Evolutionary conservation across 2,888 invertebrate genomes (phyloP).

Genomic region (Capitulum mitella): DNA sequence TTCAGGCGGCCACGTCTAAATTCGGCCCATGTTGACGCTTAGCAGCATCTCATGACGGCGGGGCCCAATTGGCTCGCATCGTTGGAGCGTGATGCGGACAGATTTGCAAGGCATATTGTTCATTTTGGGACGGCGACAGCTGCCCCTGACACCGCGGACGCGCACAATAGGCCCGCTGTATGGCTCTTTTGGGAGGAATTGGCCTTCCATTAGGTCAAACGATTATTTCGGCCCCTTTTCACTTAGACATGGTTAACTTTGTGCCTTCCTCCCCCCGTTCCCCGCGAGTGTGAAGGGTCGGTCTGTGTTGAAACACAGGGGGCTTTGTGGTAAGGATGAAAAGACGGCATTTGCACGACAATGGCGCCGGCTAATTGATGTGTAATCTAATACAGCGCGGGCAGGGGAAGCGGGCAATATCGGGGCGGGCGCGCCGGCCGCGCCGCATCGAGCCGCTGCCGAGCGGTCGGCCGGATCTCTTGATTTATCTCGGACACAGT

Average conservation of each 20-base stretch:
- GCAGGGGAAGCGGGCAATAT: slow-evolving; percentile 10
- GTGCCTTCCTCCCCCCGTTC: background rate
- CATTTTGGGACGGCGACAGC: slow-evolving; percentile 1
- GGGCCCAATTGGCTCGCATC: background rate
- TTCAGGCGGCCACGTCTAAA: too few species aligned
- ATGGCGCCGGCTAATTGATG: slow-evolving; percentile 20
- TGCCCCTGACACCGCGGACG: background rate
- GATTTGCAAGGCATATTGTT: slow-evolving; percentile 13
- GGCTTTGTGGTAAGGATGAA: slow-evolving; percentile 19
- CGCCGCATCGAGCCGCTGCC: background rate
- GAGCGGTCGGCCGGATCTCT: background rate
- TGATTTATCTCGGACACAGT: background rate
- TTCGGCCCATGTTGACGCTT: too few species aligned
- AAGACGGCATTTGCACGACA: slow-evolving; percentile 21
- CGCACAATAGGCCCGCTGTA: background rate
- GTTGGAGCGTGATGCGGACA: background rate
- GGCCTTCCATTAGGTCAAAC: slow-evolving; percentile 22
- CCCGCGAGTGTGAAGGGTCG: slow-evolving; percentile 8
- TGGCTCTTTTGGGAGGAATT: background rate
- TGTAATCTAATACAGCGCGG: slow-evolving; percentile 7
- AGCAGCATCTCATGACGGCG: background rate
- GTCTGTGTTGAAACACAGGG: slow-evolving; percentile 15
- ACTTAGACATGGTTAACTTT: slow-evolving; percentile 25
- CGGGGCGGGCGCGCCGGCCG: background rate
- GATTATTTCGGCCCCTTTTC: slow-evolving; percentile 25